Evolutionary conservation across 2,113 vertebrate species (phyloP).

Genomic region (Onychostruthus taczanowskii): DNA sequence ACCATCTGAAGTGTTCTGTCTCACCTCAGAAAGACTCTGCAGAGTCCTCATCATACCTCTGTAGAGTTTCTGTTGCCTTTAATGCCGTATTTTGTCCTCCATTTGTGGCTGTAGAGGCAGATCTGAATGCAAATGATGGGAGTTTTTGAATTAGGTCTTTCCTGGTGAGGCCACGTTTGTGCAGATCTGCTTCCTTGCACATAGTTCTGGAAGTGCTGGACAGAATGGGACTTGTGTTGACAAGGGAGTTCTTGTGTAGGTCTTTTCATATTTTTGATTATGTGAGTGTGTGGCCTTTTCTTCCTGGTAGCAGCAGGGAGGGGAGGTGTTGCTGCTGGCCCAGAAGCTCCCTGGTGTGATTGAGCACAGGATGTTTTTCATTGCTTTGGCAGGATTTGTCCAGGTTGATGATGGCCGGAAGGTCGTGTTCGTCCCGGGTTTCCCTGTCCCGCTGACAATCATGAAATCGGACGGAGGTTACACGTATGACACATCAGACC

Average conservation of each 20-base stretch:
- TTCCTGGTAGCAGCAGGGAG: background rate
- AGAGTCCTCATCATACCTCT: background rate
- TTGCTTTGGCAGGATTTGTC: conserved; percentile 76
- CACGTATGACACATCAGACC: conserved; percentile 95
- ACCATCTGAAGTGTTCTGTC: background rate
- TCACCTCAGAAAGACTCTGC: background rate
- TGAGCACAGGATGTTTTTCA: background rate
- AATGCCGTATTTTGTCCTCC: background rate
- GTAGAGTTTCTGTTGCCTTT: background rate
- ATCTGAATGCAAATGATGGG: background rate
- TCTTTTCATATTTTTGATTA: background rate
- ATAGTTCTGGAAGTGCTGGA: background rate
- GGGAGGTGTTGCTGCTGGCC: background rate
- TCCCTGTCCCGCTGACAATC: conserved; percentile 87
- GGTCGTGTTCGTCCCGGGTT: conserved; percentile 86
- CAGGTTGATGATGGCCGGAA: conserved; percentile 92
- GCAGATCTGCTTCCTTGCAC: background rate
- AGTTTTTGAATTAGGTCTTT: background rate
- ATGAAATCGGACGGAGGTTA: conserved; percentile 94
- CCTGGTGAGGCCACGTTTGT: background rate
- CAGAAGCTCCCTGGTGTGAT: rapidly evolving
- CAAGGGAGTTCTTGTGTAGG: background rate
- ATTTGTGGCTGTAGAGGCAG: background rate
- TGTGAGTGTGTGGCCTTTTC: background rate
- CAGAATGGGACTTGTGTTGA: background rate